Conservation (phyloP, 2,888 invertebrate genomes). For the Aromia moschata region DNA sequence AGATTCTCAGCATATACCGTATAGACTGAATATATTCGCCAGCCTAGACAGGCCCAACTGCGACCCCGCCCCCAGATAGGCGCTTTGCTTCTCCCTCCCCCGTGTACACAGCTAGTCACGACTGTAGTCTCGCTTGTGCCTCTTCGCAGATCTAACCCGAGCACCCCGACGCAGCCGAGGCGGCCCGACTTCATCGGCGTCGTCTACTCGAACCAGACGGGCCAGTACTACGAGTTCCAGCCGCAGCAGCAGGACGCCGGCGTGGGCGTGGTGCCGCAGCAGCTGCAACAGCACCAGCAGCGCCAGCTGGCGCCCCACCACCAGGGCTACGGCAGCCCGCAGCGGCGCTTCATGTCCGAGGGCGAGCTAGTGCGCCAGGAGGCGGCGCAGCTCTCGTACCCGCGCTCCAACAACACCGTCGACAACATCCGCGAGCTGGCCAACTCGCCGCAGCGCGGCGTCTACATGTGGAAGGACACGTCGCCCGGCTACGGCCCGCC, state of each 20-base stretch:
- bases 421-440: constrained; percentile 90
- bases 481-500: constrained; percentile 70
- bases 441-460: constrained; percentile 84
- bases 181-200: constrained; percentile 89
- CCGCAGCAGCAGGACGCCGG: constrained; percentile 57
- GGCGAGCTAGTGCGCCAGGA: constrained; percentile 80
- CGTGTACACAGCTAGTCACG: constrained; percentile 45
- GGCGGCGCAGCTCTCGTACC: constrained; percentile 72
- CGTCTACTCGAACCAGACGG: constrained; percentile 60
- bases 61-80: too few species aligned
- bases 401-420: constrained; percentile 78
- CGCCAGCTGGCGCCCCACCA: constrained; percentile 46
- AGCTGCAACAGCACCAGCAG: constrained; percentile 49
- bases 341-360: constrained; percentile 80
- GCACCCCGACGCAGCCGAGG: constrained; percentile 89
- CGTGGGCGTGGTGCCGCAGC: constrained; percentile 61
- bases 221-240: constrained; percentile 61
- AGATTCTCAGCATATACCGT: too few species aligned
- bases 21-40: too few species aligned
- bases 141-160: constrained; percentile 85
- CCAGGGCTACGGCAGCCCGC: constrained; percentile 70
- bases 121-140: constrained; percentile 52
- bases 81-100: constrained; percentile 29
- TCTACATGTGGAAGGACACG: constrained; percentile 83
- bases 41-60: too few species aligned